Evolutionary conservation across 2,888 invertebrate genomes (phyloP), one percentile per base, ranked within the genome.

Genomic region (Oeneis ivallda): DNA sequence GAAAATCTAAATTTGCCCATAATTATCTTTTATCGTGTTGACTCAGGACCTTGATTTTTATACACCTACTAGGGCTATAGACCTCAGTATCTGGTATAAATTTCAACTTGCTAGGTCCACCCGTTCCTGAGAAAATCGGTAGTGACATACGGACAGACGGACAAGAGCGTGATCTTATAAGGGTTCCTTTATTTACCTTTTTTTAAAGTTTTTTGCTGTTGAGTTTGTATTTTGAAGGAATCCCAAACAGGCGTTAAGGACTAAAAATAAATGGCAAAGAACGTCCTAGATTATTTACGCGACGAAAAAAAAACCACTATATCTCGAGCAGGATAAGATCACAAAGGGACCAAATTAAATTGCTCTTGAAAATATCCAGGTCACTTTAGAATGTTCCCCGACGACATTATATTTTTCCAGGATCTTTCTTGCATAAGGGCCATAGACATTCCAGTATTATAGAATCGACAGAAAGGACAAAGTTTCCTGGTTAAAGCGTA

Each of bases 321-420:
- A 57, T 26, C n/a, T 41, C n/a, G n/a, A 26, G 43, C 56, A 26
- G 19, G 56, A 57, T 57, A 43, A 57, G 56, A 41, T 58, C 57
- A 19, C 19, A 34, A 39, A 49, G 52, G 41, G 45, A 45, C 34
- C 43, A 53, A 59, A 43, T 64, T 41, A 58, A 64, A 64, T 64
- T 52, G 53, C 39, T 52, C 59, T 64, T 65, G 49, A 49, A 61
- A 49, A 61, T 50, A 62, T 62, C 41, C 61, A 62, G 61, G 57
- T 62, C 61, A 62, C 41, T 65, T 57, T 61, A 61, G 61, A 61
- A 65, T 54, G 54, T 61, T 50, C 39, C 41, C 26, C 59, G 59
- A 37, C 45, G 60, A 65, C 56, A 50, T 60, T 56, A 56, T 54
- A 60, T 65, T 59, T 59, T 59, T 65, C 56, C 41, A 50, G 65